phyloP scores from a whole-genome alignment of 2,888 invertebrate genomes.

The Noctua janthe region DNA sequence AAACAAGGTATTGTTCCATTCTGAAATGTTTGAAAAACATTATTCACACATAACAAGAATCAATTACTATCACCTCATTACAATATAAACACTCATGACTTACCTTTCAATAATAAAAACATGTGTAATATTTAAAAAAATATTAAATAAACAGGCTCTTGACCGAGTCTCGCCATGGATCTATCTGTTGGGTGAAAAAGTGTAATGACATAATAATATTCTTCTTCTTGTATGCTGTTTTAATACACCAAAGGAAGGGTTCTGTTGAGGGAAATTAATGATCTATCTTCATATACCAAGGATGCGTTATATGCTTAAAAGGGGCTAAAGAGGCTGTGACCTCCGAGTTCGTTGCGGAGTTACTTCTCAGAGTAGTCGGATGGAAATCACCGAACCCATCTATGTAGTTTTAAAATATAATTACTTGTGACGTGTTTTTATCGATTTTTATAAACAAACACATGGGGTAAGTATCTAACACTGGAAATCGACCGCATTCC shows the following conservation, averaged over 20 bases:
- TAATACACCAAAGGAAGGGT: background rate
- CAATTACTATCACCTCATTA: background rate
- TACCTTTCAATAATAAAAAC: background rate
- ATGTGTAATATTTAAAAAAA: background rate
- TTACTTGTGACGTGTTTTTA: background rate
- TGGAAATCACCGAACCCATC: background rate
- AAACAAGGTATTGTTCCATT: constrained; percentile 28
- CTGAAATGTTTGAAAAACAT: constrained; percentile 10
- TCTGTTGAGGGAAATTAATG: background rate
- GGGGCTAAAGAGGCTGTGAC: background rate
- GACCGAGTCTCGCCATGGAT: background rate
- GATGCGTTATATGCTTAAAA: background rate
- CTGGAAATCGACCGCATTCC: background rate
- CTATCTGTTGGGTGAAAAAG: background rate
- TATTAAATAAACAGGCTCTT: background rate
- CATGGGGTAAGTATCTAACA: background rate
- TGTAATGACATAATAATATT: background rate
- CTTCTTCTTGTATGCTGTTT: background rate
- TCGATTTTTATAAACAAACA: background rate
- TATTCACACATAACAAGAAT: background rate
- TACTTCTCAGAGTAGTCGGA: background rate
- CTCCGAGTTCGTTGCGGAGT: background rate
- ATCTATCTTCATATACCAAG: background rate
- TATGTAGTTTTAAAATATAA: background rate
- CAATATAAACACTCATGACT: constrained; percentile 1